These are phyloP conservation scores for Lochmaea crataegi DNA, from an alignment of 2,888 invertebrate species.

Conservation along the genomic window DNA sequence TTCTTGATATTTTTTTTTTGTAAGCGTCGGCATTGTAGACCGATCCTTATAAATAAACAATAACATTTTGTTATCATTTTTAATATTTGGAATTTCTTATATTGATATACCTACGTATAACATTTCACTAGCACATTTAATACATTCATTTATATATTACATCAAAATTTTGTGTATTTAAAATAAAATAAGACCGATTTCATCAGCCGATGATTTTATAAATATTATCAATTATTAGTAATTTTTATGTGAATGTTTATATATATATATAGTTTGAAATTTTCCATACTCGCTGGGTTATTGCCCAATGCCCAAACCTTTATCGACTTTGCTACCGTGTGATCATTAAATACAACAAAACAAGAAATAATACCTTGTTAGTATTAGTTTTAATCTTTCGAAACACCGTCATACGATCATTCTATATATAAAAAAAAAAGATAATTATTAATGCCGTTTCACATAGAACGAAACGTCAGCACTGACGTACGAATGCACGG, in stretches of 20 bases:
- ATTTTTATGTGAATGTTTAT: background rate
- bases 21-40: slow-evolving; percentile 55
- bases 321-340: background rate
- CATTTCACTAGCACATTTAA: slow-evolving; percentile 9
- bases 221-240: background rate
- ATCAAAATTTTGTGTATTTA: background rate
- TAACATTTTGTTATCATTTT: slow-evolving; percentile 10
- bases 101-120: slow-evolving; percentile 6
- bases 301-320: background rate
- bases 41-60: slow-evolving; percentile 36
- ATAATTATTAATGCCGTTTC: no score
- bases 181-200: slow-evolving; percentile 1
- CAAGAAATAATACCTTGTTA: background rate
- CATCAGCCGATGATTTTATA: background rate
- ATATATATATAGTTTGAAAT: background rate
- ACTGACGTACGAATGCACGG: no score
- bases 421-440: no score
- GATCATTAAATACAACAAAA: background rate
- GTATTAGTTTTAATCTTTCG: no score
- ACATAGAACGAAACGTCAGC: no score
- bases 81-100: slow-evolving; percentile 15
- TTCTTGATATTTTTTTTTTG: slow-evolving; percentile 40
- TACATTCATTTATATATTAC: slow-evolving; percentile 7
- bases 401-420: no score
- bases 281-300: background rate